Base-by-base conservation (phyloP, 1,140 invertebrate species). In the Periplaneta americana region DNA sequence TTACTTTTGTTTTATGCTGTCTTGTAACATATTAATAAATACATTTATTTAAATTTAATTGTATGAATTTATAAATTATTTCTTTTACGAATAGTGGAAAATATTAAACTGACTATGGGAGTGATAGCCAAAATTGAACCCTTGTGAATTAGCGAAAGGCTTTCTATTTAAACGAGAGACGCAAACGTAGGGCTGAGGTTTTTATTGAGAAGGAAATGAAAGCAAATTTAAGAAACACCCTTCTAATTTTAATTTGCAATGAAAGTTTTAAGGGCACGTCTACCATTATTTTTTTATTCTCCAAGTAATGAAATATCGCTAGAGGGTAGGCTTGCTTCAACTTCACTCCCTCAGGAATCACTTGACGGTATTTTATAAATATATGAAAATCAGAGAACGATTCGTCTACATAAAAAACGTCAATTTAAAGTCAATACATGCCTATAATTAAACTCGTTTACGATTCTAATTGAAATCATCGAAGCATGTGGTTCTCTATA, bases 401-500 rank as follows among this genome's bases (percentile, higher is more conserved):
- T 66, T 28, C 22, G 22, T 28, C 4, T 2, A 66, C 48, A n/a
- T 66, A 36, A 36, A 75, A 75, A 78, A 36, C 76, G 18, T 78
- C 17, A 78, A 78, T 39, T 78, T 78, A 78, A 78, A 75, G 36
- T 80, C 66, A 80, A 80, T 80, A 34, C 5, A 34, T 75, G 80
- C 74, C 66, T 80, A 36, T 75, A 80, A 80, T 80, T 75, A 80
- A 36, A 39, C 32, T 75, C 28, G 80, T 75, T 80, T 75, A 80
- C 80, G 28, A 28, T n/a, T 35, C 15, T 80, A 80, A 80, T 80
- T 80, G 80, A 75, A 80, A 75, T 37, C 80, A 66, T 34, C 57
- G 57, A 36, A n/a, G 57, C 66, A 8, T 36, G 22, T 35, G 75
- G 35, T 66, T 28, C 28, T 66, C 48, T 36, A 37, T 78, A 78